A percentile compares a stretch with the other conserved stretches of the same genome.
Evolutionary conservation across 2,888 invertebrate genomes (phyloP).

Genomic region (Drosophila vallismaia): DNA sequence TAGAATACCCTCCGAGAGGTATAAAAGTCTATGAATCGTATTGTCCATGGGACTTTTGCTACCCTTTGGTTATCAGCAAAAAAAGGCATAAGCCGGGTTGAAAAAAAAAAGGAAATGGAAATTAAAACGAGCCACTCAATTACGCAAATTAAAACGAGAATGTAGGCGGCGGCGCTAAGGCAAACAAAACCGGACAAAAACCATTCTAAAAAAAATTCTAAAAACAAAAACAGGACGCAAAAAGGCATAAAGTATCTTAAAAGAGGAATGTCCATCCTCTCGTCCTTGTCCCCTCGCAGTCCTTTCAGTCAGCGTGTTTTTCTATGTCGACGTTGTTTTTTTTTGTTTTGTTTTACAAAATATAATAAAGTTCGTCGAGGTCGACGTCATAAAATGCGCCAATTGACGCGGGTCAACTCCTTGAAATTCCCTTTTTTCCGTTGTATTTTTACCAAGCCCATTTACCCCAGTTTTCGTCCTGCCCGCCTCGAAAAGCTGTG

Average conservation of each 20-base stretch:
- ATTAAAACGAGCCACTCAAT: constrained; percentile 78
- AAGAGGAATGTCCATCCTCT: constrained; percentile 53
- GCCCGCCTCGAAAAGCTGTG: constrained; percentile 15
- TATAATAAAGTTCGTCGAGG: constrained; percentile 73
- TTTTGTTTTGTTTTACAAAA: constrained; percentile 42
- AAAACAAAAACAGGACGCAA: constrained; percentile 33
- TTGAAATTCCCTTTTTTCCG: constrained; percentile 21
- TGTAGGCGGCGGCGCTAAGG: constrained; percentile 64
- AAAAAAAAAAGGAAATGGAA: constrained; percentile 41
- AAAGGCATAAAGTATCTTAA: constrained; percentile 55
- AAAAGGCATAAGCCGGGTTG: constrained; percentile 2
- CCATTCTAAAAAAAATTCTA: constrained; percentile 22
- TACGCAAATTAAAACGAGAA: constrained; percentile 79
- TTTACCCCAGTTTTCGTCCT: not conserved
- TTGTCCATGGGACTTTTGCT: constrained; percentile 3
- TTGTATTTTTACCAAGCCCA: constrained; percentile 8
- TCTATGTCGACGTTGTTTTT: constrained; percentile 24
- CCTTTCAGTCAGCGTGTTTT: constrained; percentile 11
- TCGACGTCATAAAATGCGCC: constrained; percentile 68
- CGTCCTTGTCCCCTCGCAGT: not conserved
- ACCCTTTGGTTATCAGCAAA: constrained; percentile 14
- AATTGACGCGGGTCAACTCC: constrained; percentile 69
- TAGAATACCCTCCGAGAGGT: too few relatives aligned
- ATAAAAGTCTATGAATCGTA: too few relatives aligned
- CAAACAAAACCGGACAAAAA: constrained; percentile 52